These are phyloP conservation scores for Podarcis cretensis DNA, from an alignment of 2,113 vertebrate species.

Conservation along the genomic window DNA sequence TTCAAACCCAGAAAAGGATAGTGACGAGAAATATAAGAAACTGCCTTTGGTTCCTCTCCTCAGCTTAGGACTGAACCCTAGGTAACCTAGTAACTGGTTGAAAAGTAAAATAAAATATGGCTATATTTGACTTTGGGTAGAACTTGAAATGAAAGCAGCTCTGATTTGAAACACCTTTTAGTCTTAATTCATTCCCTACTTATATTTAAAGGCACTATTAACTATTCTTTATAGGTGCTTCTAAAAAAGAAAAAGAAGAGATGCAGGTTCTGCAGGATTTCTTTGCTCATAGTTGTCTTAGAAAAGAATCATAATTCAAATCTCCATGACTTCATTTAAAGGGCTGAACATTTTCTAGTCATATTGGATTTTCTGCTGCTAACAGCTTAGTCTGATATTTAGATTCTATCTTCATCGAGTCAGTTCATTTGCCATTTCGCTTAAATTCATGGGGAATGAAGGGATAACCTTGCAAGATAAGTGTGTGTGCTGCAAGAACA, in stretches of 20 bases:
- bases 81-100: no score
- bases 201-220: conserved; percentile 13
- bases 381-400: conserved; percentile 20
- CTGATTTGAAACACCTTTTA: conserved; percentile 29
- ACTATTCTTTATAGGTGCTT: conserved; percentile 26
- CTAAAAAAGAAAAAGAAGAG: neutral
- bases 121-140: conserved; percentile 21
- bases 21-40: no score
- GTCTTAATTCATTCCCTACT: conserved; percentile 19
- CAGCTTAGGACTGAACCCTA: no score
- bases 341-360: conserved; percentile 25
- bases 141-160: neutral
- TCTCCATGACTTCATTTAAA: conserved; percentile 17
- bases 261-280: conserved; percentile 30
- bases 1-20: no score
- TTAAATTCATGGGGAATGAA: conserved; percentile 28
- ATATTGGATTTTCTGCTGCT: conserved; percentile 36
- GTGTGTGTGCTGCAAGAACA: neutral
- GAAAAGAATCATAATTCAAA: conserved; percentile 39
- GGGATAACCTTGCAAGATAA: conserved; percentile 9
- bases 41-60: no score
- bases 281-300: conserved; percentile 37
- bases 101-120: no score
- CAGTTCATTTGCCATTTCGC: neutral
- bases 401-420: conserved; percentile 29